Percentiles rank a stretch among this genome's conserved stretches.
phyloP scores from a whole-genome alignment of 2,113 vertebrate species.

The Vicugna pacos region DNA sequence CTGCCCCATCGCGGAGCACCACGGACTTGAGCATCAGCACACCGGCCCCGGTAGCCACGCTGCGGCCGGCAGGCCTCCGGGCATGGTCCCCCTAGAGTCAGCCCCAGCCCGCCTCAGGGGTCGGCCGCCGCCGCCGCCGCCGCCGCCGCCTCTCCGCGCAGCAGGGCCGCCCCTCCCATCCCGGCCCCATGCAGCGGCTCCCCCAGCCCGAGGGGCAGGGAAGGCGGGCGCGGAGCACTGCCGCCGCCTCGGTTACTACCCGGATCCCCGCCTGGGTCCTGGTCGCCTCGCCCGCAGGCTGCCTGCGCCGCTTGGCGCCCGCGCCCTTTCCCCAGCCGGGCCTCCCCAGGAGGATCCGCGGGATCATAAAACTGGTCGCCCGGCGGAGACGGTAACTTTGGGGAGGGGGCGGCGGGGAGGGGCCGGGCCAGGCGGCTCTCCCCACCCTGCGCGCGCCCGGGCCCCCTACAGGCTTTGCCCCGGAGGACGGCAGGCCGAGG shows the following conservation, averaged over 20 bases:
- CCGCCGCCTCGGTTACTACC: slow-evolving; percentile 56
- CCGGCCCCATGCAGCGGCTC: slow-evolving; percentile 77
- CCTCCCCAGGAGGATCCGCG: slow-evolving; percentile 73
- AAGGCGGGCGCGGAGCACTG: slow-evolving; percentile 61
- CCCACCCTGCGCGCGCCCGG: slow-evolving; percentile 64
- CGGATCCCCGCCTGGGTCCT: slow-evolving; percentile 38
- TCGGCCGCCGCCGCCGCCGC: slow-evolving; percentile 44
- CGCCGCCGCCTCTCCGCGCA: slow-evolving; percentile 50
- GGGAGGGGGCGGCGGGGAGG: slow-evolving; percentile 72
- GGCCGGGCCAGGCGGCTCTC: slow-evolving; percentile 64
- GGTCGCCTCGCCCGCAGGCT: slow-evolving; percentile 24
- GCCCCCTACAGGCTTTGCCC: slow-evolving; percentile 38
- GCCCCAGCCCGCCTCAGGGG: slow-evolving; percentile 71
- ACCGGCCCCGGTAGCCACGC: slow-evolving; percentile 89
- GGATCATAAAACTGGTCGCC: slow-evolving; percentile 78
- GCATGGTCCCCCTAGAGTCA: slow-evolving; percentile 79
- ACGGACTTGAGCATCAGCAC: slow-evolving; percentile 97
- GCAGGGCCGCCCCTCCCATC: slow-evolving; percentile 60
- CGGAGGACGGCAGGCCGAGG: slow-evolving; percentile 61
- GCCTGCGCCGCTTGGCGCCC: slow-evolving; percentile 46
- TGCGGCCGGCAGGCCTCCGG: slow-evolving; percentile 78
- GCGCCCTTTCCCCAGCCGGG: slow-evolving; percentile 52
- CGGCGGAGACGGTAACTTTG: slow-evolving; percentile 77
- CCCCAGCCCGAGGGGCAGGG: slow-evolving; percentile 54
- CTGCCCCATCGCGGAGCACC: slow-evolving; percentile 97